These are phyloP conservation scores for Intellagama lesueurii DNA, from an alignment of 2,797 vertebrate genomes.

Conservation along the genomic window DNA sequence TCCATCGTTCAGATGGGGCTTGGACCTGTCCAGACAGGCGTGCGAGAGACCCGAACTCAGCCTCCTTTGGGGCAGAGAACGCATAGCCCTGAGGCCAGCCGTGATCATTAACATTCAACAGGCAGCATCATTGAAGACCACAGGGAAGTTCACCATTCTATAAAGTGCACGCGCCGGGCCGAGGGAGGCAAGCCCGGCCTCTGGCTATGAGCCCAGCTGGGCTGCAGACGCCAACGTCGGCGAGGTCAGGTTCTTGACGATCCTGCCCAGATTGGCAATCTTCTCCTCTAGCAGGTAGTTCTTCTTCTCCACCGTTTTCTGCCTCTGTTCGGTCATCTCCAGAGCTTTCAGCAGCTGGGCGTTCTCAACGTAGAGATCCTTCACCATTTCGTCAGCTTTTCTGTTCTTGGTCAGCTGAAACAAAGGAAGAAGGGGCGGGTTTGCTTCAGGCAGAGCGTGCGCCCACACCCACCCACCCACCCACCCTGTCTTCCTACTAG, in stretches of 20 bases:
- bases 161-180: constrained; percentile 67
- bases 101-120: constrained; percentile 26
- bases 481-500: neutral
- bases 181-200: constrained; percentile 39
- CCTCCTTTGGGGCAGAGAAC: neutral
- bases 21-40: neutral
- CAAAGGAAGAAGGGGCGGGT: constrained; percentile 35
- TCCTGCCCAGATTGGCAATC: constrained; percentile 91
- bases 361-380: constrained; percentile 92
- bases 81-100: neutral
- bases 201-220: constrained; percentile 72
- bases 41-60: neutral
- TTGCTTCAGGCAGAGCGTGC: neutral
- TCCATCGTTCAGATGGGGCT: neutral
- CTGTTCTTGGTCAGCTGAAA: constrained; percentile 87
- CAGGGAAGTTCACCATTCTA: constrained; percentile 57
- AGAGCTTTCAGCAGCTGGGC: constrained; percentile 89
- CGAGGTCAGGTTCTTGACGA: constrained; percentile 88
- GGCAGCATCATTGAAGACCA: constrained; percentile 49
- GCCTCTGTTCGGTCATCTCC: constrained; percentile 88
- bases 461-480: too few species aligned
- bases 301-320: constrained; percentile 90
- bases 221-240: constrained; percentile 69
- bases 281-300: constrained; percentile 95
- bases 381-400: constrained; percentile 87